Evolutionary conservation across 1,140 invertebrate genomes (phyloP).

Genomic region (Hycleus cichorii): DNA sequence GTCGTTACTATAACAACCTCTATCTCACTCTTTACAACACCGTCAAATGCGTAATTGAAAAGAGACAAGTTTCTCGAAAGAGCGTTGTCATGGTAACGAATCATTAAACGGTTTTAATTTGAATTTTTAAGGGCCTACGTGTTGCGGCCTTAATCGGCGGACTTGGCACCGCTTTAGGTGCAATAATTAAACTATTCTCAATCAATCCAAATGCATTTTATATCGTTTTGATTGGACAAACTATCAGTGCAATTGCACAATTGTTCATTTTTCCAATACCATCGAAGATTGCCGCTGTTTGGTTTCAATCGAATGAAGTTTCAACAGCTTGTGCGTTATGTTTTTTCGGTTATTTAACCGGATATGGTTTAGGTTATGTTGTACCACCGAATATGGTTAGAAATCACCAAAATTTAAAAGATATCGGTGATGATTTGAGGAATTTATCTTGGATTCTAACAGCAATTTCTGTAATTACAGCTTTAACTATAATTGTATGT

Average conservation of each 20-base stretch:
- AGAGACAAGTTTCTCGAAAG: no score
- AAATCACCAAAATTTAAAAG: constrained; percentile 39
- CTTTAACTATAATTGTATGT: constrained; percentile 54
- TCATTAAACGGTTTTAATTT: no score
- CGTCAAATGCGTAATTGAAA: no score
- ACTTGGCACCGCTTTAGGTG: constrained; percentile 49
- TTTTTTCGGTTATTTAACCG: constrained; percentile 72
- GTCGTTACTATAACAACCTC: no score
- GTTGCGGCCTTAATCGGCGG: constrained; percentile 38
- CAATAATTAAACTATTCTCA: constrained; percentile 66
- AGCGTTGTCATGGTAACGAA: no score
- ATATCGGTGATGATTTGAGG: constrained; percentile 37
- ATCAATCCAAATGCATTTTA: constrained; percentile 53
- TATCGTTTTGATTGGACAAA: constrained; percentile 60
- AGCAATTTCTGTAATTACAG: constrained; percentile 47
- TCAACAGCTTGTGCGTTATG: constrained; percentile 69
- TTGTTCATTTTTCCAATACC: constrained; percentile 67
- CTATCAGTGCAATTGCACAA: constrained; percentile 55
- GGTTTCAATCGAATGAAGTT: constrained; percentile 54
- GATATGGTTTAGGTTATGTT: constrained; percentile 41
- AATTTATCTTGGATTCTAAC: constrained; percentile 53
- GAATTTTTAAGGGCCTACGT: constrained; percentile 32
- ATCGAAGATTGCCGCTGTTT: constrained; percentile 58
- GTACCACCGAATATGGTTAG: constrained; percentile 42
- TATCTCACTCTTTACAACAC: no score